Percentiles rank a stretch among this genome's conserved stretches.
Evolutionary conservation across 2,797 vertebrate species (phyloP).

Genomic region (Falco rusticolus): DNA sequence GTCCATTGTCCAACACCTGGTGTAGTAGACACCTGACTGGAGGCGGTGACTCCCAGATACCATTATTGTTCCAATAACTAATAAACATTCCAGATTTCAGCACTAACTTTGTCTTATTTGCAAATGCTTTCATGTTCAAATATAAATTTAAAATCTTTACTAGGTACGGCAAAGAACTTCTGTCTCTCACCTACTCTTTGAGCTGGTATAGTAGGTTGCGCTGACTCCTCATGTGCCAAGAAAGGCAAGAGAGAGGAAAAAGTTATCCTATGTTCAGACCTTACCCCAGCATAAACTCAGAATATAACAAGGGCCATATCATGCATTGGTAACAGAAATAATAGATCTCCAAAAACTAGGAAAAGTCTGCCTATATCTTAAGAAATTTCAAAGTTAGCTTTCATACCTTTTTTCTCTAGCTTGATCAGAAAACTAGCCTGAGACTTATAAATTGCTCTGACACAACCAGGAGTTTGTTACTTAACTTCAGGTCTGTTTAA

Average conservation of each 20-base stretch:
- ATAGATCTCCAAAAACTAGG: not conserved
- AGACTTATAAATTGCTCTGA: not conserved
- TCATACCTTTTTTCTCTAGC: not conserved
- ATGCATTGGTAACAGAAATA: not conserved
- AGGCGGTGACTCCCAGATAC: not conserved
- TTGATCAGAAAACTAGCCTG: not conserved
- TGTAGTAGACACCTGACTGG: not conserved
- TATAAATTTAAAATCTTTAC: not conserved
- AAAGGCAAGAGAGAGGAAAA: not conserved
- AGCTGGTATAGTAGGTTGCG: not conserved
- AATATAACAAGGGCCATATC: not conserved
- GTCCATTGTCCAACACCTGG: not conserved
- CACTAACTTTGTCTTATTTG: not conserved
- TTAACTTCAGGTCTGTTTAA: not conserved
- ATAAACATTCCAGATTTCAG: not conserved
- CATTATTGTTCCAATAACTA: not conserved
- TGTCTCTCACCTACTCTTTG: not conserved
- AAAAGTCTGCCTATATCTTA: not conserved
- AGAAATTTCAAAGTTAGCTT: not conserved
- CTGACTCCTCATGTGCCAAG: not conserved
- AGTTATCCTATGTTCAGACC: not conserved
- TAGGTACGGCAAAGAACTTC: not conserved
- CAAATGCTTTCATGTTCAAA: not conserved
- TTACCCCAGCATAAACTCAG: not conserved
- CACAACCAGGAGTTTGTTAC: not conserved